phyloP scores from a whole-genome alignment of 2,797 vertebrate species.

The Chrosomus eos region DNA sequence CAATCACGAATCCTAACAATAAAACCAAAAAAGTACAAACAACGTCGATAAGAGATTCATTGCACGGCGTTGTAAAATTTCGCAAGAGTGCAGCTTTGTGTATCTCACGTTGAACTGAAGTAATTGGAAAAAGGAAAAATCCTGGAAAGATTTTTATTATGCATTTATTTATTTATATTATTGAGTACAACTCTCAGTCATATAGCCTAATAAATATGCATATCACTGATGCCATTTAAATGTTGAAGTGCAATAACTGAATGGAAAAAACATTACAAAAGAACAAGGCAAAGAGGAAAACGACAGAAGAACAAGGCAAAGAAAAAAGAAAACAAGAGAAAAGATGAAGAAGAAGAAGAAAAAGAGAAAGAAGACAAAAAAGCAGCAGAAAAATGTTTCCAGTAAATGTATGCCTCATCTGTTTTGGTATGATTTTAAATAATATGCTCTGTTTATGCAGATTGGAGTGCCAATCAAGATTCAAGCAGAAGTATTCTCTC shows the following conservation, averaged over 20 bases:
- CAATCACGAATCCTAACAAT: no score
- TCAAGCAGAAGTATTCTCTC: not conserved
- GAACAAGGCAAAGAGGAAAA: not conserved
- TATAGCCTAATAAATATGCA: not conserved
- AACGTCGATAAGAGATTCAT: no score
- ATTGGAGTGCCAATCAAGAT: constrained; percentile 18
- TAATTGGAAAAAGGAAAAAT: not conserved
- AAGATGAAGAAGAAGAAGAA: not conserved
- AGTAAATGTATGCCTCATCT: not conserved
- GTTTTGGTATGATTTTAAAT: not conserved
- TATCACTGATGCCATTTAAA: not conserved
- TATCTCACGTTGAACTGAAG: not conserved
- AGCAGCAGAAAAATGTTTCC: not conserved
- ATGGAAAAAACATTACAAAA: not conserved
- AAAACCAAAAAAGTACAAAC: not conserved
- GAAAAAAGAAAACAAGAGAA: not conserved
- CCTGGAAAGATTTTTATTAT: not conserved
- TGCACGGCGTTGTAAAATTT: no score
- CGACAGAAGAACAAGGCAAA: not conserved
- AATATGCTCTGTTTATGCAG: not conserved
- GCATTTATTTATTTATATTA: not conserved
- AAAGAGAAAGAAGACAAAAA: not conserved
- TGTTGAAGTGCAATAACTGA: not conserved
- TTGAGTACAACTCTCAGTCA: not conserved
- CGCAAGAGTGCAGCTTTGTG: not conserved